Conservation (phyloP, 1,140 invertebrate genomes). For the Pantala flavescens region DNA sequence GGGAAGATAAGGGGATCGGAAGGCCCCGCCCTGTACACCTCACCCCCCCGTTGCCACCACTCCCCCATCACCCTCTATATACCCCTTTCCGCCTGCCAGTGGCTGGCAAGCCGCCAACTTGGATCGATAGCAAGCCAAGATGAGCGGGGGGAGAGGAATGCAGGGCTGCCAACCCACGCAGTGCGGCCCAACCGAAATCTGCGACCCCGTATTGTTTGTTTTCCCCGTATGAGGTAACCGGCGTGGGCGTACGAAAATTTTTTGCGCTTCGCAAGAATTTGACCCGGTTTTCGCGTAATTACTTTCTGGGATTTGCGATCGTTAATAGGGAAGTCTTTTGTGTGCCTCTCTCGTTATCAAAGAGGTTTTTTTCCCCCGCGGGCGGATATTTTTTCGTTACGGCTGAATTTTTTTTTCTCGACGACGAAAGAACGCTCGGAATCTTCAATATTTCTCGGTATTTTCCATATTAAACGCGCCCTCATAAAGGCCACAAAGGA, state of each 20-base stretch:
- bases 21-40: constrained; percentile 9
- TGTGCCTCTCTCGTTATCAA: too few relatives aligned
- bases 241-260: neutral
- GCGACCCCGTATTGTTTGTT: constrained; percentile 20
- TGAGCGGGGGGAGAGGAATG: constrained; percentile 28
- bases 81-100: constrained; percentile 16
- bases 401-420: too few relatives aligned
- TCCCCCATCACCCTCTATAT: constrained; percentile 14
- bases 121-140: constrained; percentile 15
- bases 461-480: too few relatives aligned
- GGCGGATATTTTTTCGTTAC: too few relatives aligned
- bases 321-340: too few relatives aligned
- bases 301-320: neutral
- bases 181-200: constrained; percentile 35
- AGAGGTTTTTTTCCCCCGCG: too few relatives aligned
- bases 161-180: constrained; percentile 30
- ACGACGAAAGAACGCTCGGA: too few relatives aligned
- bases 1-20: constrained; percentile 13
- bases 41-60: neutral
- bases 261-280: neutral
- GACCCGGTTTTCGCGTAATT: neutral
- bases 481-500: too few relatives aligned
- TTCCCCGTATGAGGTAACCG: neutral
- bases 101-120: constrained; percentile 19
- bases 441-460: too few relatives aligned